These are phyloP conservation scores for Ashinkailepas kermadecensis DNA, from an alignment of 2,888 invertebrate species.

Conservation along the genomic window DNA sequence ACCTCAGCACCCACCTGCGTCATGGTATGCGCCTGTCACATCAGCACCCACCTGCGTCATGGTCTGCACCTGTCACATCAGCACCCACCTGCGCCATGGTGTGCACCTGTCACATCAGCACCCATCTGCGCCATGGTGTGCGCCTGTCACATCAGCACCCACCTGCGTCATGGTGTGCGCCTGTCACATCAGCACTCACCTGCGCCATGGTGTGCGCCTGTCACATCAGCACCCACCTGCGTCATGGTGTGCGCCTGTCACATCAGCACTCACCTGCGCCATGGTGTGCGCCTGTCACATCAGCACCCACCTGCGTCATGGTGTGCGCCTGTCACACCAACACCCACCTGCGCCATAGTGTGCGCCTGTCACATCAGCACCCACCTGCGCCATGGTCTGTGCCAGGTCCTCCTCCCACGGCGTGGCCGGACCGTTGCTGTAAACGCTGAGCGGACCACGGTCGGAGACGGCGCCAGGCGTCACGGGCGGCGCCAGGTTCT, in stretches of 20 bases:
- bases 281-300: background rate
- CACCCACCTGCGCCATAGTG: no score
- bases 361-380: no score
- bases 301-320: background rate
- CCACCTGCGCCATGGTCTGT: slow-evolving; percentile 7
- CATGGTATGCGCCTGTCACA: no score
- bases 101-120: background rate
- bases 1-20: no score
- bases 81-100: background rate
- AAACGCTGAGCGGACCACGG: slow-evolving; percentile 34
- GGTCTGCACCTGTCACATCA: no score
- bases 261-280: background rate
- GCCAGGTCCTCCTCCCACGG: slow-evolving; percentile 25
- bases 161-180: no score
- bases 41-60: no score
- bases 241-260: no score
- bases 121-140: background rate
- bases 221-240: no score
- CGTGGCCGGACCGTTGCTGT: slow-evolving; percentile 24
- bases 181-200: background rate
- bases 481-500: slow-evolving; percentile 46
- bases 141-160: no score
- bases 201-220: background rate
- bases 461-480: slow-evolving; percentile 54
- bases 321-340: no score